Evolutionary conservation across 2,888 invertebrate genomes (phyloP).

Genomic region (Omphaloscelis lunosa): DNA sequence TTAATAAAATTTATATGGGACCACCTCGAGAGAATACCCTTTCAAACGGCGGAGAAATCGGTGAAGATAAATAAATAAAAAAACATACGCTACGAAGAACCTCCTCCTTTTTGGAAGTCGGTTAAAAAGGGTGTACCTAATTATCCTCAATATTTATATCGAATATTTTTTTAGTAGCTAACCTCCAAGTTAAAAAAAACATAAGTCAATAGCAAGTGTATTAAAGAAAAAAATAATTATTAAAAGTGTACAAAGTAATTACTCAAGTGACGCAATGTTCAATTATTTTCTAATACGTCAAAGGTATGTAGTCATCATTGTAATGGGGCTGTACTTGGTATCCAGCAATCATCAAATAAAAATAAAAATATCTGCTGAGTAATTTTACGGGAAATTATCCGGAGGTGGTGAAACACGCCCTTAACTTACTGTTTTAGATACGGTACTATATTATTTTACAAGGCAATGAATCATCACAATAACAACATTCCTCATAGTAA

Average conservation of each 20-base stretch:
- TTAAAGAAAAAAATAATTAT: conserved; percentile 34
- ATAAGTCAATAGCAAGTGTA: conserved; percentile 33
- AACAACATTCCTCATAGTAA: conserved; percentile 21
- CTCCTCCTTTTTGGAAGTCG: no score
- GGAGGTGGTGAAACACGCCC: background rate
- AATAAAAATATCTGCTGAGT: background rate
- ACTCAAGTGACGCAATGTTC: conserved; percentile 34
- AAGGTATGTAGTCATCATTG: background rate
- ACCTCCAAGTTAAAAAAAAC: conserved; percentile 20
- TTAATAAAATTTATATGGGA: no score
- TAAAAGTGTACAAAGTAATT: conserved; percentile 28
- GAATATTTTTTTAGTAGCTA: conserved; percentile 6
- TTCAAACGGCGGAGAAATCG: no score
- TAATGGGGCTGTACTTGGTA: background rate
- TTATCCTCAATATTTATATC: background rate
- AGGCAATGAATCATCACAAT: conserved; percentile 26
- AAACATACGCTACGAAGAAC: no score
- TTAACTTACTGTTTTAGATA: conserved; percentile 2
- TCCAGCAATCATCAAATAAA: background rate
- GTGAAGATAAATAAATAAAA: no score
- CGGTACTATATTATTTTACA: conserved; percentile 2
- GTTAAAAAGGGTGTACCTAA: background rate
- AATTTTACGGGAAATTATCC: background rate
- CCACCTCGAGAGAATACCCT: no score
- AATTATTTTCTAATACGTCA: conserved; percentile 20